A percentile compares a stretch with the other conserved stretches of the same genome.
Conservation (phyloP, 2,797 vertebrate genomes). For the Glyptemys insculpta region DNA sequence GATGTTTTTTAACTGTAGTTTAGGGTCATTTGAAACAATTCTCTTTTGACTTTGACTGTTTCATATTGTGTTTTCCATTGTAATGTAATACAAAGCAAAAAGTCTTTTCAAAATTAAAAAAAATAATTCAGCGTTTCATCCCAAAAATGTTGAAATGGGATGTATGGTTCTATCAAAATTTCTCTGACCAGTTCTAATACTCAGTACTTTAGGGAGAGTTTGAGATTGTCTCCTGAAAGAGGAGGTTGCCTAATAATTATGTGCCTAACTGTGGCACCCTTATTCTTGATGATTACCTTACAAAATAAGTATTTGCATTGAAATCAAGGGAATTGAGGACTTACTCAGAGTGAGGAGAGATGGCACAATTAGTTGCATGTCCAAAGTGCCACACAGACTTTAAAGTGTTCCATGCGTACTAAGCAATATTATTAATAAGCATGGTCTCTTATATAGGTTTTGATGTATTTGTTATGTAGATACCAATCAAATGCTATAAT, state of each 20-base stretch:
- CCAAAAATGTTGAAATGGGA: background rate
- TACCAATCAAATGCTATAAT: background rate
- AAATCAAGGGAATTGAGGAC: background rate
- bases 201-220: background rate
- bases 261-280: background rate
- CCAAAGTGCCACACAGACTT: background rate
- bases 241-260: background rate
- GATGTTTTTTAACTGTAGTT: background rate
- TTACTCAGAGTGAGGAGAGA: background rate
- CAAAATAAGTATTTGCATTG: background rate
- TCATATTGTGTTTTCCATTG: background rate
- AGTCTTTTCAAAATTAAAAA: background rate
- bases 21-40: background rate
- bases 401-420: background rate
- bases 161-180: background rate
- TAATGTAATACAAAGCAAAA: background rate
- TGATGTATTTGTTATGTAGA: background rate
- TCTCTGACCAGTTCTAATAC: background rate
- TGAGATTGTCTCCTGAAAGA: background rate
- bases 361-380: background rate
- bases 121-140: background rate
- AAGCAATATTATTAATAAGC: background rate
- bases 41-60: background rate
- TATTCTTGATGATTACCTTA: conserved; percentile 29
- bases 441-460: background rate